A percentile compares a stretch with the other conserved stretches of the same genome.
These are phyloP conservation scores for Taenaris catops DNA, from an alignment of 2,888 invertebrate species.

Conservation along the genomic window DNA sequence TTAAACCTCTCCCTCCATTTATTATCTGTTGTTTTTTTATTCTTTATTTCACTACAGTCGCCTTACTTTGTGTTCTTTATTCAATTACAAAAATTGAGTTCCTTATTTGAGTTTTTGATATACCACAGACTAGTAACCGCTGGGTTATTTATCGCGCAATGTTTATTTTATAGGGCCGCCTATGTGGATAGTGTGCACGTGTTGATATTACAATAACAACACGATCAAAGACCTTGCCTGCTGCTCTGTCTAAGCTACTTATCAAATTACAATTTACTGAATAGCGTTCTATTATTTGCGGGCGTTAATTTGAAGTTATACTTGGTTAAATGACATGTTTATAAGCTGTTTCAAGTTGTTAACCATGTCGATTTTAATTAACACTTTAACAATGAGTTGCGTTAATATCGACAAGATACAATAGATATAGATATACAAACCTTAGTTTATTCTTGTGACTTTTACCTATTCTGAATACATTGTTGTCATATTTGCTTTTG, in stretches of 20 bases:
- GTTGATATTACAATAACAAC: slow-evolving; percentile 55
- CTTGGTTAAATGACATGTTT: slow-evolving; percentile 6
- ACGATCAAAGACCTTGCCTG: slow-evolving; percentile 57
- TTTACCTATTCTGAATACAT: too few species aligned
- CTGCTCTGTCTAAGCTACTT: slow-evolving; percentile 29
- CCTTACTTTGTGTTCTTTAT: slow-evolving; percentile 33
- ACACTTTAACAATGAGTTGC: too few species aligned
- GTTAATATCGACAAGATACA: too few species aligned
- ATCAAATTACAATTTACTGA: slow-evolving; percentile 41
- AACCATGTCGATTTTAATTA: slow-evolving; percentile 8
- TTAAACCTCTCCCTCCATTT: slow-evolving; percentile 43
- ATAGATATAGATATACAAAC: too few species aligned
- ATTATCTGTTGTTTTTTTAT: slow-evolving; percentile 25
- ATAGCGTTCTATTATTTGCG: slow-evolving; percentile 26
- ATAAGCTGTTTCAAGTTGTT: slow-evolving; percentile 6
- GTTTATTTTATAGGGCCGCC: slow-evolving; percentile 20
- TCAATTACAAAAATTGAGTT: slow-evolving; percentile 33
- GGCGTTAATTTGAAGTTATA: slow-evolving; percentile 12
- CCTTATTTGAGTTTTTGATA: slow-evolving; percentile 20
- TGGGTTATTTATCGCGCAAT: slow-evolving; percentile 28
- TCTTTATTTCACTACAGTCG: too few species aligned
- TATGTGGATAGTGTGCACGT: slow-evolving; percentile 35
- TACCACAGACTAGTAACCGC: neutral
- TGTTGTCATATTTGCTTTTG: too few species aligned
- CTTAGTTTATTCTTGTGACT: too few species aligned